These are phyloP conservation scores for Zonitis immaculata DNA, from an alignment of 2,888 invertebrate genomes.

Conservation along the genomic window DNA sequence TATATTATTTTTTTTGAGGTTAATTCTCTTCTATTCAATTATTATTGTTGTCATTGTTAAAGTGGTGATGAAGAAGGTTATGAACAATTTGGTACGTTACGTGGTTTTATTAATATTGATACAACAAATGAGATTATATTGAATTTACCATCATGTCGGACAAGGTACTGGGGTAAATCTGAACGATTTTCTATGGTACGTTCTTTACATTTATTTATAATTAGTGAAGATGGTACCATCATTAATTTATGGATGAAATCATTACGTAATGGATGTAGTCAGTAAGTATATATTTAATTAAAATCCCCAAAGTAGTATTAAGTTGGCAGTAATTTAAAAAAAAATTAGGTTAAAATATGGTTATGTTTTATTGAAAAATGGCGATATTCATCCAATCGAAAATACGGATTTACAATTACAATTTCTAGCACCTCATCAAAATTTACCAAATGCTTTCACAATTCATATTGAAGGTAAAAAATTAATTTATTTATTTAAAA, in stretches of 20 bases:
- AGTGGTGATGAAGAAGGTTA: constrained; percentile 49
- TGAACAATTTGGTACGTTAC: constrained; percentile 60
- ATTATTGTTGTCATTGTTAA: constrained; percentile 18
- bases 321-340: too few relatives aligned
- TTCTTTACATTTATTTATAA: constrained; percentile 37
- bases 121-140: constrained; percentile 47
- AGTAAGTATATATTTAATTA: too few relatives aligned
- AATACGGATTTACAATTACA: constrained; percentile 49
- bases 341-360: constrained; percentile 58
- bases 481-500: too few relatives aligned
- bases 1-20: too few relatives aligned
- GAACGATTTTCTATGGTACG: constrained; percentile 32
- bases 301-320: too few relatives aligned
- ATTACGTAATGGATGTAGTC: constrained; percentile 52
- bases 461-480: constrained; percentile 53
- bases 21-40: too few relatives aligned
- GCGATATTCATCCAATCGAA: constrained; percentile 43
- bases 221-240: constrained; percentile 54
- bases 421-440: constrained; percentile 49
- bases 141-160: constrained; percentile 48
- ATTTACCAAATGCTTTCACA: constrained; percentile 50
- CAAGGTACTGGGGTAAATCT: constrained; percentile 29
- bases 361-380: constrained; percentile 51
- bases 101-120: constrained; percentile 55
- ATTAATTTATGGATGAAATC: constrained; percentile 54